Base-by-base conservation (phyloP, 2,888 invertebrate species). In the Mythimna albipuncta region DNA sequence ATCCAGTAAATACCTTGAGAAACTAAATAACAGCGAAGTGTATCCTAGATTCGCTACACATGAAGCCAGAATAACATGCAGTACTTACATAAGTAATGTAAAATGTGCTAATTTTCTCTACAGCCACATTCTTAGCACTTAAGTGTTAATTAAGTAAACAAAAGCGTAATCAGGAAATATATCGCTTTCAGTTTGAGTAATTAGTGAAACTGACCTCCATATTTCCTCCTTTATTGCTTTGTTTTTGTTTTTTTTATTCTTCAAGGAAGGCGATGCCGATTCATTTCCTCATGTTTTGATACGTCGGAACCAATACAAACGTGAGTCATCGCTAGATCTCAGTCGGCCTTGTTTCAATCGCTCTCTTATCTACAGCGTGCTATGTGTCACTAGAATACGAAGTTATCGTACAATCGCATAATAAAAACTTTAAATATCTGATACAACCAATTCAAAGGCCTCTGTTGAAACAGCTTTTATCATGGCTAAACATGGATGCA, bases 231-330 rank as follows among this genome's bases (percentile, higher is more conserved):
- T 47, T 64, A 81, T 59, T 67, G 62, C 69, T 69, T 75, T 81
- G 75, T 79, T 87, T 77, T 85, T 82, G 72, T 80, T 85, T 78
- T 80, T 80, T 66, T 80, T 55, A 63, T 82, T 66, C 44, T 61
- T 79, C 64, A 72, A 79, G 80, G 84, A 84, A 86, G 72, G 26
- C 76, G 11, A 62, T 71, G 68, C 66, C 77, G 55, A 54, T 77
- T 62, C 69, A 73, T 79, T 86, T 86, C 87, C 86, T 82, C 58
- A 63, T 85, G 81, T 82, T 84, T 79, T 73, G 82, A 77, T 84
- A 73, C 75, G 41, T 68, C 62, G 57, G 66, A 64, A 66, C 64
- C 69, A 81, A 84, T 66, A 84, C 76, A 84, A 81, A 81, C 61
- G 21, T 87, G 81, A 87, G 66, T 86, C 86, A 84, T 69, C 1